Base-by-base conservation (phyloP, 2,888 invertebrate genomes). In the Noctua janthina region DNA sequence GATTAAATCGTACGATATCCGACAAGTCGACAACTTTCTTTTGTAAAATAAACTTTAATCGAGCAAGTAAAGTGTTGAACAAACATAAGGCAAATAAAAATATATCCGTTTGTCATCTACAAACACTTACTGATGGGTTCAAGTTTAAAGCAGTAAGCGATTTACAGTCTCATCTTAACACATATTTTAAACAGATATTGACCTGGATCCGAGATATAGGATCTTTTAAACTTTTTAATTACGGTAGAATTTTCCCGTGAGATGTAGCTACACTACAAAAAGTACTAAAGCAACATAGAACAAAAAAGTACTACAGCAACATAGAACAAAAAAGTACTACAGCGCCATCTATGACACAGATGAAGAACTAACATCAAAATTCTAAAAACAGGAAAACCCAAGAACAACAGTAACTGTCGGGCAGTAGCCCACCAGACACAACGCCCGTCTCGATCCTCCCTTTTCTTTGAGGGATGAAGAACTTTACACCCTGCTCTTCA, bases 21-120 rank as follows among this genome's bases (percentile, higher is more conserved):
- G 54, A 64, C 29, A 72, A 64, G 69, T 82, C 43, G 46, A 64
- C 29, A 72, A 64, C 73, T 82, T 76, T 84, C 86, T 68, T 72
- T 17, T 62, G 35, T 70, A 56, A 74, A 79, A 64, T 62, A 75
- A 82, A 74, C 64, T 56, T 39, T 67, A 87, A 70, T 64, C 69
- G 79, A 79, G 74, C 74, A 81, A 83, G 77, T 69, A 78, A 81
- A 82, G 29, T 51, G 85, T 73, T 73, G 39, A 76, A 54, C 70
- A 68, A 86, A 85, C 46, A 72, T 56, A 71, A 39, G 62, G 73
- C 51, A 46, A 73, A 86, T 79, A 66, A 71, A 81, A 79, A 78
- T 68, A 39, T 23, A 66, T 74, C 79, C 66, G 78, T 75, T 80
- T 76, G 68, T 76, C 76, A 62, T 78, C 20, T 83, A 73, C 56